A percentile compares a stretch with the other conserved stretches of the same genome.
Evolutionary conservation across 2,797 vertebrate species (phyloP).

Genomic region (Chaenodraco wilsoni): DNA sequence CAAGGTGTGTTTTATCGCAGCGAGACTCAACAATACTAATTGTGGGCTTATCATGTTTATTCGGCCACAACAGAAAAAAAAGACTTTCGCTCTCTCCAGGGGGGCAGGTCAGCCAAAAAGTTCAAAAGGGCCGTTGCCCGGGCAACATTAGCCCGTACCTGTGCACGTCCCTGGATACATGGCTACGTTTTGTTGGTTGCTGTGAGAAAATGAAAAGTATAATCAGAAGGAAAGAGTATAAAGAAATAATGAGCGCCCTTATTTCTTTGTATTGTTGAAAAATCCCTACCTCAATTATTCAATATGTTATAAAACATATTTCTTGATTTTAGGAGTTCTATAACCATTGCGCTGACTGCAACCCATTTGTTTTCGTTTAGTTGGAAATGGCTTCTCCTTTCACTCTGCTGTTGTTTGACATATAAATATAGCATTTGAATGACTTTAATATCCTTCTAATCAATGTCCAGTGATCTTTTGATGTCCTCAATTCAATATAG

Average conservation of each 20-base stretch:
- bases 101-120: no score
- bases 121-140: no score
- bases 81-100: no score
- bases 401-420: constrained; percentile 92
- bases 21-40: no score
- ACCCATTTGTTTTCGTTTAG: constrained; percentile 72
- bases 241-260: constrained; percentile 48
- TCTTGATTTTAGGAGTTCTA: constrained; percentile 54
- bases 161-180: constrained; percentile 30
- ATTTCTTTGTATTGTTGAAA: constrained; percentile 47
- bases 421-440: constrained; percentile 95
- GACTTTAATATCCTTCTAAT: constrained; percentile 99
- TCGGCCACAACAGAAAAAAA: no score
- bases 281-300: constrained; percentile 55
- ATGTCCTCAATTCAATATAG: constrained; percentile 94
- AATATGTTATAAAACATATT: constrained; percentile 58
- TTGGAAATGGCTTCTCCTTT: constrained; percentile 85
- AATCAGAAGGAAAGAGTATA: constrained; percentile 42
- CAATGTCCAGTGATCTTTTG: constrained; percentile 99
- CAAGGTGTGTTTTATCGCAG: no score
- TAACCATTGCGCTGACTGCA: constrained; percentile 57
- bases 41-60: no score
- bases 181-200: constrained; percentile 20
- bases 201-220: constrained; percentile 58
- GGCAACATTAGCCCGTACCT: no score